Base-by-base conservation (phyloP, 1,140 invertebrate genomes). In the Drosophila guanche region DNA sequence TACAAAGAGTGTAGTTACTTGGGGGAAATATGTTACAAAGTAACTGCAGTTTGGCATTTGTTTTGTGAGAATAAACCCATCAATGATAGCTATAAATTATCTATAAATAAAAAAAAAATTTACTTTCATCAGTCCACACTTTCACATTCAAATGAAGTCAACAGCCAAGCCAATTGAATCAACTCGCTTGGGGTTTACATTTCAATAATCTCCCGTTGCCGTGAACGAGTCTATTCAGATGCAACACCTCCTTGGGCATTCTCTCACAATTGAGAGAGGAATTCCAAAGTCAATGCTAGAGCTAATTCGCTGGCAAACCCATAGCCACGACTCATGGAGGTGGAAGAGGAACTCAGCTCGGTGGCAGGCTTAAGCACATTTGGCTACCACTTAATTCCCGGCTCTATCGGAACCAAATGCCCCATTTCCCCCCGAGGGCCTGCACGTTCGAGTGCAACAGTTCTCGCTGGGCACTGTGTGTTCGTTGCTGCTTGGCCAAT, bases 311-410 rank as follows among this genome's bases (percentile, higher is more conserved):
- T 29, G 47, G 43, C 43, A 46, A 12, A 46, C 16, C 20, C 45
- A 37, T 3, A 12, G 33, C 63, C 67, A 70, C 67, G 67, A 70
- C 25, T 47, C 57, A 22, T 51, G 63, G 27, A 5, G 23, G 2
- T 12, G 12, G 8, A 4, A 8, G 16, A 5, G 42, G 14, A 47
- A 29, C 41, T 61, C 61, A 68, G 68, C 62, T 56, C 50, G 65
- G 65, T 52, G 72, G 74, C 78, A 60, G 59, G 46, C 54, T 29
- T 43, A 55, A 73, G 52, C 70, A 67, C 70, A 83, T 84, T 83
- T 66, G 66, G 76, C 80, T 84, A 85, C 80, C 76, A 79, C 80
- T 84, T 84, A 85, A 85, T 84, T 70, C 65, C 27, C 62, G 10
- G 33, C 51, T 53, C 68, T 62, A 74, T 62, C 46, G 47, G 29